Percentiles rank a stretch among this genome's conserved stretches.
These are phyloP conservation scores for Clarias magur DNA, from an alignment of 2,113 vertebrate species.

Conservation along the genomic window DNA sequence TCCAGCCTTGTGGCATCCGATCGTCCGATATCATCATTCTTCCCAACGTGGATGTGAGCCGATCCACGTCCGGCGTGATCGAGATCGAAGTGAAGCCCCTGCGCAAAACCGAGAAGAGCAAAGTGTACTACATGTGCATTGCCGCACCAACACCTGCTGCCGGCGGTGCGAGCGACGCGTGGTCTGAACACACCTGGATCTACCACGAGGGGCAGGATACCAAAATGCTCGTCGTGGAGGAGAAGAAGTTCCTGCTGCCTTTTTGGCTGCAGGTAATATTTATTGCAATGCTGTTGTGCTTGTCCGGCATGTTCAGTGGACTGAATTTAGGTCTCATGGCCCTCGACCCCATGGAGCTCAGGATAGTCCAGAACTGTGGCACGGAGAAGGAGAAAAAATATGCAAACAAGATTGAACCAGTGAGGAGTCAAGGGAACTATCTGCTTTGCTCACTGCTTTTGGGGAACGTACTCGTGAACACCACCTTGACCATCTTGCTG, in stretches of 20 bases:
- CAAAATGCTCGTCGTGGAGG: conserved; percentile 56
- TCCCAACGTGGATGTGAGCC: conserved; percentile 43
- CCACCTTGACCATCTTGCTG: conserved; percentile 55
- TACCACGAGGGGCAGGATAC: conserved; percentile 56
- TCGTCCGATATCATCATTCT: conserved; percentile 53
- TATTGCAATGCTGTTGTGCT: conserved; percentile 53
- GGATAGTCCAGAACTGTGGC: conserved; percentile 58
- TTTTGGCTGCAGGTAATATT: conserved; percentile 59
- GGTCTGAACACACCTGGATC: conserved; percentile 50
- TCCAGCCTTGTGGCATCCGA: conserved; percentile 50
- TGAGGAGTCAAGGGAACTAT: conserved; percentile 57
- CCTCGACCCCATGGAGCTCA: conserved; percentile 57
- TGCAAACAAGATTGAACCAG: conserved; percentile 55
- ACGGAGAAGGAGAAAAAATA: conserved; percentile 56
- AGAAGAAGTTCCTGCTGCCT: conserved; percentile 56
- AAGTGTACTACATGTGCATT: conserved; percentile 54
- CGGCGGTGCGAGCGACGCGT: conserved; percentile 30
- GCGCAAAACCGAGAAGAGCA: conserved; percentile 56
- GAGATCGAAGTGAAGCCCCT: conserved; percentile 54
- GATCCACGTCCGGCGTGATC: conserved; percentile 54
- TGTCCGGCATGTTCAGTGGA: conserved; percentile 58
- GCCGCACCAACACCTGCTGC: conserved; percentile 27
- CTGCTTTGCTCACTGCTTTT: conserved; percentile 55
- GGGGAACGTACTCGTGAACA: conserved; percentile 56
- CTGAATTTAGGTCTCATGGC: conserved; percentile 58